Evolutionary conservation across 2,888 invertebrate species (phyloP).

Genomic region (Nomada ferruginata): DNA sequence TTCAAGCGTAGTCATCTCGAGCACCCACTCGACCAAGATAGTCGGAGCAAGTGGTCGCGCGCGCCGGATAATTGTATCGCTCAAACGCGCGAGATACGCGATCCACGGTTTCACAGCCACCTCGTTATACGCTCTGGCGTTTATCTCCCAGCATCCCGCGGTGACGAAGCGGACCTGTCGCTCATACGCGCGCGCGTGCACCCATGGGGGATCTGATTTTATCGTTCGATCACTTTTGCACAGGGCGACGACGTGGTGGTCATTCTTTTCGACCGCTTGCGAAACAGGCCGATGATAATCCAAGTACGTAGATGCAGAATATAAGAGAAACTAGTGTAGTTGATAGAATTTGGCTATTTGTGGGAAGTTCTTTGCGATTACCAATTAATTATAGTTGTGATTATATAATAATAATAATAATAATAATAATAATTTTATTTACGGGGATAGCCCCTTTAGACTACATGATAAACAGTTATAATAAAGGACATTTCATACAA

Average conservation of each 20-base stretch:
- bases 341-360: too few species aligned
- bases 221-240: conserved; percentile 71
- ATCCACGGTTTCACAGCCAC: conserved; percentile 68
- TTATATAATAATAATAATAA: too few species aligned
- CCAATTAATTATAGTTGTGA: too few species aligned
- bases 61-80: conserved; percentile 61
- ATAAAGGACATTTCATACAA: too few species aligned
- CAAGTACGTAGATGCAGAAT: background rate
- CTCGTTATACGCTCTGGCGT: conserved; percentile 78
- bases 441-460: too few species aligned
- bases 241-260: conserved; percentile 37
- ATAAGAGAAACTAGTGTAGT: too few species aligned
- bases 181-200: conserved; percentile 59
- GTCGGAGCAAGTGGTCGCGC: conserved; percentile 26
- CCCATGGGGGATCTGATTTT: conserved; percentile 78
- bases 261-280: background rate
- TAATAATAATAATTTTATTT: too few species aligned
- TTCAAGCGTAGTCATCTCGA: conserved; percentile 40
- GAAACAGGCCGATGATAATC: background rate
- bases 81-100: conserved; percentile 44
- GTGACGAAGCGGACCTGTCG: conserved; percentile 78
- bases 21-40: conserved; percentile 49
- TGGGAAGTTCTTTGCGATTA: too few species aligned
- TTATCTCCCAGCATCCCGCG: conserved; percentile 77
- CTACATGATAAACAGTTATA: too few species aligned